Conservation (phyloP, 2,797 vertebrate genomes). For the Pantherophis alleghaniensis region DNA sequence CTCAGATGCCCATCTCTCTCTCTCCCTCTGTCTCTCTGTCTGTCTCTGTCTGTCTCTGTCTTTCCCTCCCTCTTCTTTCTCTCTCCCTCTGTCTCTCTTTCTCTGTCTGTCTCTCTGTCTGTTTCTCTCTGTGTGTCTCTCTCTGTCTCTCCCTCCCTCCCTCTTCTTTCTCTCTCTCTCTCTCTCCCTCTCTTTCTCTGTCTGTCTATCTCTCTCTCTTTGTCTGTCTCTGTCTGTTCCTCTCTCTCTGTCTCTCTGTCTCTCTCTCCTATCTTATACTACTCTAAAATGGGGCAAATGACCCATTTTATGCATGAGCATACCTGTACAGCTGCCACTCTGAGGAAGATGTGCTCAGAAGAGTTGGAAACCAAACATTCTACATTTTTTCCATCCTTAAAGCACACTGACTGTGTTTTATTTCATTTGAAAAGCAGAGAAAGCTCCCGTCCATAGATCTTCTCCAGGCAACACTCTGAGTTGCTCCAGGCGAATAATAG, state of each 20-base stretch:
- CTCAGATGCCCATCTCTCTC: no score
- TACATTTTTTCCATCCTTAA: neutral
- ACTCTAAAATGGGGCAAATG: neutral
- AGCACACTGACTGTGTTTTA: neutral
- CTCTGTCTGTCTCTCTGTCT: no score
- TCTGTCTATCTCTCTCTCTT: accelerated
- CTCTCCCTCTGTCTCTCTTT: no score
- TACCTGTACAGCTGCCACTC: neutral
- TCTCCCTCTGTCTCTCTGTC: no score
- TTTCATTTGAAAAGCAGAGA: slow-evolving; percentile 1
- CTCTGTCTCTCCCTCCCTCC: no score
- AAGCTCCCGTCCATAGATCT: neutral
- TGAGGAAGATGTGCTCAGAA: neutral
- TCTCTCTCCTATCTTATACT: neutral
- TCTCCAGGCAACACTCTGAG: neutral
- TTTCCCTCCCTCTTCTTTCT: no score
- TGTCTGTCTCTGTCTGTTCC: no score
- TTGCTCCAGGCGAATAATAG: neutral
- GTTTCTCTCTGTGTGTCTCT: no score
- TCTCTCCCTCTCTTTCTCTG: no score
- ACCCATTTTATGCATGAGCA: neutral
- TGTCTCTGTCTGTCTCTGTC: no score
- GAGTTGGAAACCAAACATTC: neutral
- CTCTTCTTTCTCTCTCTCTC: no score
- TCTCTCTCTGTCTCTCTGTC: no score